Base-by-base conservation (phyloP, 2,113 vertebrate genomes). In the Erinaceus europaeus region DNA sequence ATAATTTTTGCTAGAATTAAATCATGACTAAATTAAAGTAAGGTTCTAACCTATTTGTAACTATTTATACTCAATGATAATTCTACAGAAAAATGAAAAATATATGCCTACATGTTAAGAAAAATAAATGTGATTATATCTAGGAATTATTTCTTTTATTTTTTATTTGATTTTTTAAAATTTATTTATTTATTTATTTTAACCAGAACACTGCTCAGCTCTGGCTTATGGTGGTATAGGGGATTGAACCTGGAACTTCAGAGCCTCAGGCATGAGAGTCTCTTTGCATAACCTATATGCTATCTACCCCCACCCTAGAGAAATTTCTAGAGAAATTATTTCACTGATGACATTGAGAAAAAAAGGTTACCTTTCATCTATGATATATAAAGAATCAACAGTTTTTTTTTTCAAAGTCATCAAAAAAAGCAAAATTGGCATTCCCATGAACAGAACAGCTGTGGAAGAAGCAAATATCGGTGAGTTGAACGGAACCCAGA, bases 11-110 rank as follows among this genome's bases (percentile, higher is more conserved):
- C 84, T 69, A 38, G 17, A 78, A 75, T 78, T 21, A 52, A 90
- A 86, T 75, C 82, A 50, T 67, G 55, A 88, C 57, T 91, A 91
- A 64, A 84, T 90, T 88, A 79, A 87, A 79, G 48, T 81, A 68
- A 81, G 18, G 48, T 68, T 71, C 68, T 91, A 57, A 88, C 38
- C 36, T 69, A 71, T 86, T 38, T 52, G 25, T 75, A 32, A 53
- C 61, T 86, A 9, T 76, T 75, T 90, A n/a, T 61, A 29, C 36
- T 84, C 36, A 62, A 44, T 65, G 57, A 75, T 14, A 87, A 50
- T 90, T 69, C 27, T 59, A 3, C 74, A 88, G 25, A 88, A 91
- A 76, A 87, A 17, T 9, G 78, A 77, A 52, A 5, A 73, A 84
- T 61, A 55, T n/a, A 6, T 86, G 14, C 27, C 18, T 73, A 48